Percentiles rank a stretch among this genome's conserved stretches.
These are phyloP conservation scores for Myotis pilosus DNA, from an alignment of 2,797 vertebrate species.

Conservation along the genomic window DNA sequence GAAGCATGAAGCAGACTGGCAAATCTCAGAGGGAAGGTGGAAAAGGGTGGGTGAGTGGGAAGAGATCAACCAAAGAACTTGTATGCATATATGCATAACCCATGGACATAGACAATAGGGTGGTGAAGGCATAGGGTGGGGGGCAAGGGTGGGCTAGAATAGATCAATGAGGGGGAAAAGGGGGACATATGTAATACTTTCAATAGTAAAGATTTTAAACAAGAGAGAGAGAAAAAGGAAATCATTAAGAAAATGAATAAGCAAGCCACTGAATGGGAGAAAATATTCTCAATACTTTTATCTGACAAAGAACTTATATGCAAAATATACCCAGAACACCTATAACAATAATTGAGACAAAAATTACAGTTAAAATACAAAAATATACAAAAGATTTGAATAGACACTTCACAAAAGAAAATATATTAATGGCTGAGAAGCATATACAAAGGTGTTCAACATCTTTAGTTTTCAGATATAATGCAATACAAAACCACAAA, in stretches of 20 bases:
- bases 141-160: no score
- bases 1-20: no score
- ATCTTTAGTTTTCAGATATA: slow-evolving; percentile 25
- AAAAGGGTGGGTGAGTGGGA: no score
- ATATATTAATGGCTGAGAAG: neutral
- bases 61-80: no score
- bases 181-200: no score
- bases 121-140: no score
- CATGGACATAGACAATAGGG: no score
- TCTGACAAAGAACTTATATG: neutral
- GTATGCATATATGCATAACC: no score
- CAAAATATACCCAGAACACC: neutral
- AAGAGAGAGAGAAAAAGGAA: neutral
- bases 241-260: neutral
- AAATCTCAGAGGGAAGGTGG: no score
- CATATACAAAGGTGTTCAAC: neutral
- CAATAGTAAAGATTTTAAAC: no score
- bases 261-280: neutral
- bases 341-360: neutral
- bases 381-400: neutral
- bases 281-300: slow-evolving; percentile 21
- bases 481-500: neutral
- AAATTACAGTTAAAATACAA: slow-evolving; percentile 24
- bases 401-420: neutral
- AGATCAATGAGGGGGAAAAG: no score